These are phyloP conservation scores for Merops nubicus DNA, from an alignment of 2,113 vertebrate species.

Conservation along the genomic window DNA sequence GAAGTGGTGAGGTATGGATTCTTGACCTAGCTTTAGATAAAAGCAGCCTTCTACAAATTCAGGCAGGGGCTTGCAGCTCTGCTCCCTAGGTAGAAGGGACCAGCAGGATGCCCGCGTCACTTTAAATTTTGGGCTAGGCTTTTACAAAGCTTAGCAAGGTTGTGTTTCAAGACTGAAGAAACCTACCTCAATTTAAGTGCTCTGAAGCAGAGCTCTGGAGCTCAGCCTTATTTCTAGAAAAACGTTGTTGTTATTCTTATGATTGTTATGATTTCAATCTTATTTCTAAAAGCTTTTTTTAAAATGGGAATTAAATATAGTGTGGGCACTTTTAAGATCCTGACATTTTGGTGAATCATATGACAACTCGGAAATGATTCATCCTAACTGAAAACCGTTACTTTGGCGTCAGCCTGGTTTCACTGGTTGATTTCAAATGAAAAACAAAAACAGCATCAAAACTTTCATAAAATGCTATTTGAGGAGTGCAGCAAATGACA, in stretches of 20 bases:
- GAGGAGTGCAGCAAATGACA: not conserved
- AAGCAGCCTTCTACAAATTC: not conserved
- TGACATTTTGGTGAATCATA: slow-evolving; percentile 44
- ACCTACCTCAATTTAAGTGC: not conserved
- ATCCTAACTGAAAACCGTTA: slow-evolving; percentile 61
- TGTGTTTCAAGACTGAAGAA: not conserved
- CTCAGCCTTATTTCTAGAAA: not conserved
- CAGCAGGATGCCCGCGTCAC: fast-evolving
- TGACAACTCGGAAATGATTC: slow-evolving; percentile 56
- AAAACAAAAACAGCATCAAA: slow-evolving; percentile 13
- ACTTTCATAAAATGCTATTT: slow-evolving; percentile 15
- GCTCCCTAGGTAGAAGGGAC: not conserved
- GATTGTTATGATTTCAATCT: not conserved
- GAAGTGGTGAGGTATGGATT: not conserved
- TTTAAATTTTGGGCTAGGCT: not conserved
- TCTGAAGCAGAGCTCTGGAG: not conserved
- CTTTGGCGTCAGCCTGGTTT: slow-evolving; percentile 50
- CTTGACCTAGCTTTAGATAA: not conserved
- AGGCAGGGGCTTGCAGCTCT: not conserved
- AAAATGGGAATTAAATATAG: not conserved
- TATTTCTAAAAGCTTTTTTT: not conserved
- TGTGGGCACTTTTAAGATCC: slow-evolving; percentile 6
- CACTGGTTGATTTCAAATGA: slow-evolving; percentile 32
- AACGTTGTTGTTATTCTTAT: not conserved
- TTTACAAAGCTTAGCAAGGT: not conserved